A percentile compares a stretch with the other conserved stretches of the same genome.
Evolutionary conservation across 2,888 invertebrate genomes (phyloP).

Genomic region (Scaptomyza caliginosa): DNA sequence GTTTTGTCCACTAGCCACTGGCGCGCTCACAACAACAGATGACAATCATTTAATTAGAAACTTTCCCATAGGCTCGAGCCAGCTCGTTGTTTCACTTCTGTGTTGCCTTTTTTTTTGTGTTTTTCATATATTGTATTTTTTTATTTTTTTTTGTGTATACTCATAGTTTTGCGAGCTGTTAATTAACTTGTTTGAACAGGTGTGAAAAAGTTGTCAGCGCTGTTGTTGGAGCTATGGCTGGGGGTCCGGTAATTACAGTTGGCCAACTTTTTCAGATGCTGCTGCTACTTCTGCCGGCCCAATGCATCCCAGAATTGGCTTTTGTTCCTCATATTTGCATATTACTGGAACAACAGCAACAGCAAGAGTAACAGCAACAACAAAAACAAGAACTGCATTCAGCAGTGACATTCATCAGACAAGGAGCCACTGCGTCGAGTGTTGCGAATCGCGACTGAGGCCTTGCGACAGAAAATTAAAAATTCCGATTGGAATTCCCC

Average conservation of each 20-base stretch:
- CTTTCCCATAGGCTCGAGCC: conserved; percentile 82
- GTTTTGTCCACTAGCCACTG: conserved; percentile 46
- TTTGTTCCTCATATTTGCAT: conserved; percentile 72
- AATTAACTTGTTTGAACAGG: conserved; percentile 81
- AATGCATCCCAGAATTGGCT: conserved; percentile 34
- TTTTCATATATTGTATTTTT: conserved; percentile 31
- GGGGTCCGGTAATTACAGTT: conserved; percentile 75
- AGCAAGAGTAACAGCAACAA: conserved; percentile 6
- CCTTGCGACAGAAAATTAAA: conserved; percentile 79
- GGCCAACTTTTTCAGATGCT: conserved; percentile 77
- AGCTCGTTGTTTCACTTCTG: conserved; percentile 56
- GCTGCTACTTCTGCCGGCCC: conserved; percentile 56
- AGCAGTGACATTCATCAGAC: conserved; percentile 80
- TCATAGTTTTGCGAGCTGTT: conserved; percentile 78
- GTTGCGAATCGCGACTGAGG: conserved; percentile 32
- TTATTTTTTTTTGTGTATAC: conserved; percentile 45
- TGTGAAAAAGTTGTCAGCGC: conserved; percentile 80
- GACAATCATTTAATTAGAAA: conserved; percentile 84
- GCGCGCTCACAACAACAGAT: conserved; percentile 72
- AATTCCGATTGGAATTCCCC: conserved; percentile 82
- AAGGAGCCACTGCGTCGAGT: conserved; percentile 44
- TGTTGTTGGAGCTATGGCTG: not conserved
- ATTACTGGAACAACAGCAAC: conserved; percentile 36
- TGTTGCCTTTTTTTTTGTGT: conserved; percentile 33
- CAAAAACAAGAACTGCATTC: conserved; percentile 40